phyloP scores from a whole-genome alignment of 2,888 invertebrate species.

The Halocaridina rubra region DNA sequence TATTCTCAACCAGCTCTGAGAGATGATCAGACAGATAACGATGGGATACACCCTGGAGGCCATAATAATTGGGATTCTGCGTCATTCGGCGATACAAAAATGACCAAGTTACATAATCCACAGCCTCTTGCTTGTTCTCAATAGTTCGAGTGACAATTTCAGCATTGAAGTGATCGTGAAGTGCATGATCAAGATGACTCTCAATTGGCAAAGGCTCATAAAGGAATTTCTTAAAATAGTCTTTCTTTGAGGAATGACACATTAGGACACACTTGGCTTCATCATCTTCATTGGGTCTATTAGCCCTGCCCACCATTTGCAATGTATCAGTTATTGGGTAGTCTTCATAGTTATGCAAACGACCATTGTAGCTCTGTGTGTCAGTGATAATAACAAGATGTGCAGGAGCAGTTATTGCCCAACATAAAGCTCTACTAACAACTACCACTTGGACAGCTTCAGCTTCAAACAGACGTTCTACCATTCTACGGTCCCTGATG shows the following conservation, averaged over 20 bases:
- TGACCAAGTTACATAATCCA: constrained; percentile 99
- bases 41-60: constrained; percentile 90
- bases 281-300: constrained; percentile 90
- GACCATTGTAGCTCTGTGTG: constrained; percentile 91
- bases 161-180: constrained; percentile 99
- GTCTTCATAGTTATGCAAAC: constrained; percentile 88
- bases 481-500: constrained; percentile 84
- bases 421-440: constrained; percentile 90
- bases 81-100: constrained; percentile 96
- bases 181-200: constrained; percentile 96
- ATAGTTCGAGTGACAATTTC: constrained; percentile 99
- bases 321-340: constrained; percentile 97
- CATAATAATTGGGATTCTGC: constrained; percentile 99
- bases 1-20: constrained; percentile 96
- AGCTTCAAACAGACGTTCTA: constrained; percentile 92
- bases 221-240: constrained; percentile 97
- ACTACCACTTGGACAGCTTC: constrained; percentile 92
- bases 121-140: constrained; percentile 99
- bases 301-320: constrained; percentile 97
- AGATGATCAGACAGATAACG: constrained; percentile 97
- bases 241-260: constrained; percentile 97
- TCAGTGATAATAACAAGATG: constrained; percentile 98
- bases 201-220: constrained; percentile 68
- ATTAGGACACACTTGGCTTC: constrained; percentile 95
- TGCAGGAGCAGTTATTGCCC: constrained; percentile 89